These are phyloP conservation scores for Platichthys flesus DNA, from an alignment of 2,113 vertebrate genomes.

Conservation along the genomic window DNA sequence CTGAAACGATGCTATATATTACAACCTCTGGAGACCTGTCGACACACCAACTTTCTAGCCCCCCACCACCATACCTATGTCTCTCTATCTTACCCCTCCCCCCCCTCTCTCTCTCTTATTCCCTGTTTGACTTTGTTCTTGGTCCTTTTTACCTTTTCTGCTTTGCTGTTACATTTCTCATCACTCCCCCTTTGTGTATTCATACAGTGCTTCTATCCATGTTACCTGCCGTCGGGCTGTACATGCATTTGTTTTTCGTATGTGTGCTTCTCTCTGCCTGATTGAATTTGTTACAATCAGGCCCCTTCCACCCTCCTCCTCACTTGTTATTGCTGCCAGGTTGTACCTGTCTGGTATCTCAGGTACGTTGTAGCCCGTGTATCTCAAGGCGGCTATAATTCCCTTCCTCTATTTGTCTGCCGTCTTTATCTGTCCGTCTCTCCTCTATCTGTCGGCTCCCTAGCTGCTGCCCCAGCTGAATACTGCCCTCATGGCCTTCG, in stretches of 20 bases:
- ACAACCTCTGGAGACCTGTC: slow-evolving; percentile 78
- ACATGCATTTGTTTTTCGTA: slow-evolving; percentile 33
- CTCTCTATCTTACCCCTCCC: neutral
- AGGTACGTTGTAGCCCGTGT: slow-evolving; percentile 43
- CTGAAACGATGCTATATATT: slow-evolving; percentile 80
- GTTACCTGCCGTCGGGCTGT: slow-evolving; percentile 58
- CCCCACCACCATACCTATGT: slow-evolving; percentile 18
- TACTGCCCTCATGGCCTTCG: slow-evolving; percentile 46
- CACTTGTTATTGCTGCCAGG: slow-evolving; percentile 58
- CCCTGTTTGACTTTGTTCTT: slow-evolving; percentile 70
- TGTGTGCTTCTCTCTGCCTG: slow-evolving; percentile 52
- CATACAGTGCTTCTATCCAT: slow-evolving; percentile 51
- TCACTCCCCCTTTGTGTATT: slow-evolving; percentile 52
- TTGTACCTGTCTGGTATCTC: slow-evolving; percentile 67
- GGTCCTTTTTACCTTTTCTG: slow-evolving; percentile 57
- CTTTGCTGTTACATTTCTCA: slow-evolving; percentile 63
- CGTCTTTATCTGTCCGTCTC: slow-evolving; percentile 59
- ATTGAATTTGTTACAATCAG: slow-evolving; percentile 60
- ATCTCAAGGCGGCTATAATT: slow-evolving; percentile 57
- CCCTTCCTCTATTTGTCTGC: slow-evolving; percentile 59
- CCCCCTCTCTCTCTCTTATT: slow-evolving; percentile 38
- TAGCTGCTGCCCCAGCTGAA: slow-evolving; percentile 31
- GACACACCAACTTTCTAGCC: slow-evolving; percentile 57
- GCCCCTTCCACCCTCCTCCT: slow-evolving; percentile 1
- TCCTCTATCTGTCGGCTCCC: slow-evolving; percentile 58